Evolutionary conservation across 2,113 vertebrate genomes (phyloP).

Genomic region (Dipodomys stephensi): DNA sequence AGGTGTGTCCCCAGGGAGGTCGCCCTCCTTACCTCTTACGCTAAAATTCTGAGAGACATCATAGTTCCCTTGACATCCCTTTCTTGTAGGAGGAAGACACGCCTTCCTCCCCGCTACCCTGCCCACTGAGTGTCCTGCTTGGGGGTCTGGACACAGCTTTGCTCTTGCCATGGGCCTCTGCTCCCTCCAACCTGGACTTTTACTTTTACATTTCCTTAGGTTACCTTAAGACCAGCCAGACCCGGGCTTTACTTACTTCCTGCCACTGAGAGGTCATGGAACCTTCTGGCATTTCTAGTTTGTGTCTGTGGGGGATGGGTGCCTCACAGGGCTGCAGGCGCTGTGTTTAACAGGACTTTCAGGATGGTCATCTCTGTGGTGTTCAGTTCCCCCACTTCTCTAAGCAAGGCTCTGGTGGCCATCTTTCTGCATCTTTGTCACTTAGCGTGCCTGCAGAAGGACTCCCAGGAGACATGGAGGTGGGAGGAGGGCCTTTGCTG

Average conservation of each 20-base stretch:
- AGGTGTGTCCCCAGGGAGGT: no score
- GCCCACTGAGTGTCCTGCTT: neutral
- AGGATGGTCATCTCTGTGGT: fast-evolving
- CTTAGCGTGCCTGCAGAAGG: no score
- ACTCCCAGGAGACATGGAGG: no score
- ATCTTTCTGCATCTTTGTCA: neutral
- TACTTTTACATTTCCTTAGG: fast-evolving
- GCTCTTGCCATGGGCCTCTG: no score
- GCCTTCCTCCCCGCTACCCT: neutral
- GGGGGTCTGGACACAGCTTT: neutral
- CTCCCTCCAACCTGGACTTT: neutral
- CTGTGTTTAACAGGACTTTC: fast-evolving
- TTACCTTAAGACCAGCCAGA: fast-evolving
- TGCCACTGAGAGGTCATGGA: fast-evolving
- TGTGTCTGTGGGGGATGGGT: fast-evolving
- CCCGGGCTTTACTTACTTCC: neutral
- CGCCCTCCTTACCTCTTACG: neutral
- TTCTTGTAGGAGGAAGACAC: neutral
- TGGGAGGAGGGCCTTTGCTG: fast-evolving
- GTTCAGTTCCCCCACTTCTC: no score
- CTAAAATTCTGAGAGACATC: no score
- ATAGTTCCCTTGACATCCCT: neutral
- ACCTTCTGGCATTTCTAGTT: no score
- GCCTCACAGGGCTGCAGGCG: fast-evolving
- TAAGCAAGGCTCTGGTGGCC: fast-evolving